Base-by-base conservation (phyloP, 2,888 invertebrate species). In the Drosophila buzzatii region DNA sequence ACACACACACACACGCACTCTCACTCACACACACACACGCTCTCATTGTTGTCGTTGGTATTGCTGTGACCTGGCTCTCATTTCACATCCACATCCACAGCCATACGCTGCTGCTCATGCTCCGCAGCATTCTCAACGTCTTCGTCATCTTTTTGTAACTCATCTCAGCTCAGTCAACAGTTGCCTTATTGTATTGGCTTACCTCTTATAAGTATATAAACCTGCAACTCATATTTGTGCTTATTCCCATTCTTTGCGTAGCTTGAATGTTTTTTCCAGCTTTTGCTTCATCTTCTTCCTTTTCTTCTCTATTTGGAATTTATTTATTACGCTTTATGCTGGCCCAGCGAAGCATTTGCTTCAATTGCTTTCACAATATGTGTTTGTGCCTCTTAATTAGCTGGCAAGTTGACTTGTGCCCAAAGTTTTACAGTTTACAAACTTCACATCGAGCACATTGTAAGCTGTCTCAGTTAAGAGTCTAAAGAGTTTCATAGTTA, bases 11-110 rank as follows among this genome's bases (percentile, higher is more conserved):
- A 60, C 14, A 3, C 39, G 42, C 45, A 42, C 33, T 44, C 58
- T 57, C 14, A 3, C 39, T 42, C 20, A 61, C 51, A 10, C 44
- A 1, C 20, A 23, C 37, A 55, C 41, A 47, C 49, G 42, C 47
- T 65, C 51, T 59, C 67, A 73, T 82, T 88, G 66, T 82, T 64
- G 72, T 68, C 59, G 18, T 37, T 64, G 33, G 51, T 60, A 51
- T 33, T 70, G 64, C 62, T 72, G 33, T 72, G 59, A 69, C 52
- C 62, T 51, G 58, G 52, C 61, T 16, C 31, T 14, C 44, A 55
- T 44, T 9, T 37, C 39, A 31, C 53, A 42, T 33, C 47, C 47
- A 23, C 55, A 53, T 18, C 9, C 20, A 31, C n/a, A n/a, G n/a
- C n/a, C n/a, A n/a, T n/a, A n/a, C n/a, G n/a, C n/a, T n/a, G n/a